phyloP scores from a whole-genome alignment of 2,113 vertebrate genomes.

The Gymnobelideus leadbeateri region DNA sequence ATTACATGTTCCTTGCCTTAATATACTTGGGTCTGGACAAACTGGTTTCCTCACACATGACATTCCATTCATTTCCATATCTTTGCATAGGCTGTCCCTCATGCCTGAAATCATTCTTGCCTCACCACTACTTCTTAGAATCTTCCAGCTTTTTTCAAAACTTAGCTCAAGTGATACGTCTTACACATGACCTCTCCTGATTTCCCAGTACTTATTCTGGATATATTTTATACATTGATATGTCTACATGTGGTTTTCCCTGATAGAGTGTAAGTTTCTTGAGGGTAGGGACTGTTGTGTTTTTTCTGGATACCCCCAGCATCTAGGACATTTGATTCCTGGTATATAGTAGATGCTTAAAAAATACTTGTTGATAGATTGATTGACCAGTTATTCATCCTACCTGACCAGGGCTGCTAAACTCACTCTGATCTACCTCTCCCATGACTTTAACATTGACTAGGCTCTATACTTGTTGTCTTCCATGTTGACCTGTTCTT shows the following conservation, averaged over 20 bases:
- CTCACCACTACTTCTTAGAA: background rate
- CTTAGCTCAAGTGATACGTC: constrained; percentile 15
- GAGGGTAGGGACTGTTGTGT: background rate
- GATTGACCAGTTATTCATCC: background rate
- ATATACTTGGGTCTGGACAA: background rate
- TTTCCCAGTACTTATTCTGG: background rate
- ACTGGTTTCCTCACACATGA: background rate
- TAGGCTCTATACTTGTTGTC: background rate
- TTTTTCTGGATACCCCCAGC: background rate
- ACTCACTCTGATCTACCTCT: background rate
- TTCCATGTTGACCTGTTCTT: background rate
- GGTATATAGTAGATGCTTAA: background rate
- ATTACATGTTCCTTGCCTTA: fast-evolving
- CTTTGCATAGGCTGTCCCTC: background rate
- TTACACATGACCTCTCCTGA: constrained; percentile 44
- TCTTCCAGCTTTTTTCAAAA: constrained; percentile 31
- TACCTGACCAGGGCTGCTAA: background rate
- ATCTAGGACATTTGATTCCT: background rate
- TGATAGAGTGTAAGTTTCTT: background rate
- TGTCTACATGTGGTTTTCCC: background rate
- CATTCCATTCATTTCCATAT: background rate
- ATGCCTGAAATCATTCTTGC: background rate
- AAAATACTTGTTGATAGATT: background rate
- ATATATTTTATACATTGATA: background rate
- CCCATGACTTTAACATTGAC: background rate